Percentiles rank a stretch among this genome's conserved stretches.
These are phyloP conservation scores for Ictalurus punctatus DNA, from an alignment of 2,113 vertebrate species.

Conservation along the genomic window DNA sequence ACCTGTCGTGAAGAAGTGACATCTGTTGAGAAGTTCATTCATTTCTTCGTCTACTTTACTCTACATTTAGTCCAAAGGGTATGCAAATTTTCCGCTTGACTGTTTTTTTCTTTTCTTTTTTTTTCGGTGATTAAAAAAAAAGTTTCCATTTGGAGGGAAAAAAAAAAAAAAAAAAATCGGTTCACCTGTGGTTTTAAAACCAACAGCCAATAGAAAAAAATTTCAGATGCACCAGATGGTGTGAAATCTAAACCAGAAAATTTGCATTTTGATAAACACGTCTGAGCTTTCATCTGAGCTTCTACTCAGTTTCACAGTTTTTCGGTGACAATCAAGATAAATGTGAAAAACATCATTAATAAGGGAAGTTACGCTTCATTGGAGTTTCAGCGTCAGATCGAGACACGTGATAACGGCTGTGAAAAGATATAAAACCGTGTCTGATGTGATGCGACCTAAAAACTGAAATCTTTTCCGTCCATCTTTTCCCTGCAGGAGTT, in stretches of 20 bases:
- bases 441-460: neutral
- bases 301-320: neutral
- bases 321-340: neutral
- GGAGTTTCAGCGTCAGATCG: neutral
- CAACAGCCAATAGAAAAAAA: neutral
- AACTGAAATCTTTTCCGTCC: neutral
- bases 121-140: neutral
- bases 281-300: neutral
- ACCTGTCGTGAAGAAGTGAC: neutral
- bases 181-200: constrained; percentile 3
- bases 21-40: neutral
- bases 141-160: neutral
- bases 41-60: neutral
- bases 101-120: neutral
- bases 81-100: neutral
- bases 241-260: neutral
- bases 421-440: neutral
- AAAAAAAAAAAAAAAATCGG: neutral
- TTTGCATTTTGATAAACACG: neutral
- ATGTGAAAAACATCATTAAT: neutral
- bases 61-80: neutral
- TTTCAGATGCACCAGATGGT: neutral
- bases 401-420: neutral
- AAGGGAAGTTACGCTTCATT: neutral
- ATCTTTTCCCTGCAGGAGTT: constrained; percentile 76